These are phyloP conservation scores for Macrosoma leucophasiata DNA, from an alignment of 2,888 invertebrate species.

Conservation along the genomic window DNA sequence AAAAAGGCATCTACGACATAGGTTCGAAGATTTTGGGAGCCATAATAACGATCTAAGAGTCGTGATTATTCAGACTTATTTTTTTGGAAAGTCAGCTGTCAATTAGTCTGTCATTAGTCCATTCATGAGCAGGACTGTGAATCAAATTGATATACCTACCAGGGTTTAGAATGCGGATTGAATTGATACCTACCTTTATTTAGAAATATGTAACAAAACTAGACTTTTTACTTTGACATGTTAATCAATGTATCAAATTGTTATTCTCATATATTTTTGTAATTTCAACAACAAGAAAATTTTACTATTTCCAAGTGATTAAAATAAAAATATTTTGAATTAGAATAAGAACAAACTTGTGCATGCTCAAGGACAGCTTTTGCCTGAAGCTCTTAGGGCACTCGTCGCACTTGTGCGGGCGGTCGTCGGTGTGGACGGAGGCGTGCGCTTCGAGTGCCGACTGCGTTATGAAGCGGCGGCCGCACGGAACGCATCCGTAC, in stretches of 20 bases:
- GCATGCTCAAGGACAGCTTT: conserved; percentile 35
- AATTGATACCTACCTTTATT: background rate
- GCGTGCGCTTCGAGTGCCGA: conserved; percentile 42
- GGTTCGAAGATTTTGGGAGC: no score
- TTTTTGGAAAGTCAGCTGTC: no score
- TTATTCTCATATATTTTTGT: background rate
- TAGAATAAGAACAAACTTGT: conserved; percentile 41
- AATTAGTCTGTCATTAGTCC: no score
- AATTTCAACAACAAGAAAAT: background rate
- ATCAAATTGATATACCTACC: no score
- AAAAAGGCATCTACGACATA: no score
- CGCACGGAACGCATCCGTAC: conserved; percentile 45
- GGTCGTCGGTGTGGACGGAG: conserved; percentile 47
- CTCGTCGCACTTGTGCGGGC: conserved; percentile 43
- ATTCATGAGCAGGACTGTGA: no score
- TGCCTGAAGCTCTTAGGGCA: conserved; percentile 50
- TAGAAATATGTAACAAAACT: background rate
- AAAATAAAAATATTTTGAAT: conserved; percentile 19
- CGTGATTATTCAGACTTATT: no score
- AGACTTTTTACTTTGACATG: background rate
- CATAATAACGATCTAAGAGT: no score
- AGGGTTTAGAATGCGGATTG: background rate
- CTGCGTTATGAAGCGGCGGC: conserved; percentile 40
- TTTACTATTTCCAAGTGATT: background rate
- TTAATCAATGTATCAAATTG: background rate